Evolutionary conservation across 1,140 invertebrate species (phyloP).

Genomic region (Pseudomyrmex concolor): DNA sequence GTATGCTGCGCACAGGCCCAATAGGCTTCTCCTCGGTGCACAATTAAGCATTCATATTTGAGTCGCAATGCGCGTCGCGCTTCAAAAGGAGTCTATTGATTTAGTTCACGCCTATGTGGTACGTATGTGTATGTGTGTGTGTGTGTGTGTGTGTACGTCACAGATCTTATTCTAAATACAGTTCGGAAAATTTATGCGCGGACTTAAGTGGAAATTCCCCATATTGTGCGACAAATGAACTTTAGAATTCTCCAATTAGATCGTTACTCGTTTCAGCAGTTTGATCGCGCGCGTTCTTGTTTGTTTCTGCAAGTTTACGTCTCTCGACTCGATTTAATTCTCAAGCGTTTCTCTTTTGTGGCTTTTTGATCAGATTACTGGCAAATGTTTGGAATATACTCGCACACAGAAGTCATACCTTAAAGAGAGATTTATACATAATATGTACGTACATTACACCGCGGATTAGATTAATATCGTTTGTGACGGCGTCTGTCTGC

Average conservation of each 20-base stretch:
- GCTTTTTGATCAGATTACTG: neutral
- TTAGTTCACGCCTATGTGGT: neutral
- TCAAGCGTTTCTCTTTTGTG: too few relatives aligned
- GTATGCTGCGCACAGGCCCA: conserved; percentile 30
- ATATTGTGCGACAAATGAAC: neutral
- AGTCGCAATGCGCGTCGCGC: neutral
- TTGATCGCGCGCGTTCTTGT: neutral
- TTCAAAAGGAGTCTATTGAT: neutral
- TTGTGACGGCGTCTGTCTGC: conserved; percentile 16
- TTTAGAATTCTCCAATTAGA: neutral
- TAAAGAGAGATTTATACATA: conserved; percentile 5
- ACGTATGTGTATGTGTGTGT: too few relatives aligned
- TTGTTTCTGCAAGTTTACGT: neutral
- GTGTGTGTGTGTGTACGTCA: too few relatives aligned
- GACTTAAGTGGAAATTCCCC: neutral
- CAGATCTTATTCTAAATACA: conserved; percentile 3
- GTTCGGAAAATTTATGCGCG: neutral
- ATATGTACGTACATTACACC: neutral
- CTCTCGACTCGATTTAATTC: neutral
- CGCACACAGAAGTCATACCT: neutral
- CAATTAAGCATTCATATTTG: conserved; percentile 58
- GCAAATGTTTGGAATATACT: neutral
- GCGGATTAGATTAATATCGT: conserved; percentile 46
- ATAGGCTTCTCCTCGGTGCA: conserved; percentile 35
- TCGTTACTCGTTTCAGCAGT: neutral